Evolutionary conservation across 2,113 vertebrate species (phyloP).

Genomic region (Balaeniceps rex): DNA sequence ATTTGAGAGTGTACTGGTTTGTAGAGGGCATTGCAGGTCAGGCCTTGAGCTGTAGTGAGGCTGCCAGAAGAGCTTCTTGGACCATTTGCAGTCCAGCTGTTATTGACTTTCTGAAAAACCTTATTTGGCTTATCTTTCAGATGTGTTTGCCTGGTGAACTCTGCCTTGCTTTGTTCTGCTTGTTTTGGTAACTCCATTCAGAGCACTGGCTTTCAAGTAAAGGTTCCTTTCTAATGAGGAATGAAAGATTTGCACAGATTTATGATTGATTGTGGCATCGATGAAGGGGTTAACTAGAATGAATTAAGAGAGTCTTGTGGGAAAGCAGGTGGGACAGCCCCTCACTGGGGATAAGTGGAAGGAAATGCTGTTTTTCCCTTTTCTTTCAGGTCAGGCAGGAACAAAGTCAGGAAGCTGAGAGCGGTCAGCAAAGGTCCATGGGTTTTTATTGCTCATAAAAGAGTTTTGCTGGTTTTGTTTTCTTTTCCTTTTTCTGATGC

Average conservation of each 20-base stretch:
- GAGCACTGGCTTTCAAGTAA: neutral
- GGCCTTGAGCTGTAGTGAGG: neutral
- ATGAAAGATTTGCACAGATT: neutral
- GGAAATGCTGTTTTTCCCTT: neutral
- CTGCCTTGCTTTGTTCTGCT: neutral
- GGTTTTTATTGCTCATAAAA: neutral
- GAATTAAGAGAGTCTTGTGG: neutral
- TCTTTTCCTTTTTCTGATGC: neutral
- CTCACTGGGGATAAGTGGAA: neutral
- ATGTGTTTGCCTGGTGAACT: neutral
- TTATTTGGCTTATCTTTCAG: neutral
- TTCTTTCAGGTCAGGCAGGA: neutral
- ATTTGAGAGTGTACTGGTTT: accelerated
- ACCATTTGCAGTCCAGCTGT: neutral
- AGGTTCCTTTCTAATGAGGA: neutral
- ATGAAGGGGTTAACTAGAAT: neutral
- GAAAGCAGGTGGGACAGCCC: neutral
- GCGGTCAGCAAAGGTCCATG: neutral
- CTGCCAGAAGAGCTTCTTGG: neutral
- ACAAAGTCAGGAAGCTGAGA: conserved; percentile 24
- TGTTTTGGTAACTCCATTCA: neutral
- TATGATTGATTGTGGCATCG: neutral
- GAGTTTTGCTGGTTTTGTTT: neutral
- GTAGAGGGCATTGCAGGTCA: neutral
- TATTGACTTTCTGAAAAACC: neutral